phyloP scores from a whole-genome alignment of 2,113 vertebrate species.

The Fukomys damarensis region DNA sequence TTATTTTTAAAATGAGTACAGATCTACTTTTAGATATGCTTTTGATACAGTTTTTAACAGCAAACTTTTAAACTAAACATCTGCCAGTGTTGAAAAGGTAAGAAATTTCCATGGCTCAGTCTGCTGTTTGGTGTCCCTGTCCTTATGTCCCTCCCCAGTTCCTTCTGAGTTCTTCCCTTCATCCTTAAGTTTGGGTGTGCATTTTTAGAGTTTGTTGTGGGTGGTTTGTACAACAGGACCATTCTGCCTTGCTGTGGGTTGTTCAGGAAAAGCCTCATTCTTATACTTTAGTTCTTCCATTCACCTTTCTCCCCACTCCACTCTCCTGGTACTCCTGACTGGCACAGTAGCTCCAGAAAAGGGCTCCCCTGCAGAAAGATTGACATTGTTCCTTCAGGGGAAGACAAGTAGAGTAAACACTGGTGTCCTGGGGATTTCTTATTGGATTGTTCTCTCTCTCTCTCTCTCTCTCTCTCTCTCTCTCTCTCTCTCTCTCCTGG shows the following conservation, averaged over 20 bases:
- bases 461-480: too few relatives aligned
- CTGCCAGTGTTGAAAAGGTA: constrained; percentile 67
- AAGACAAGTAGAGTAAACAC: background rate
- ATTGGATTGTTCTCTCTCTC: background rate
- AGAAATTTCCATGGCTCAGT: background rate
- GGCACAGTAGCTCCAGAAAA: background rate
- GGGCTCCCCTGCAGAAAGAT: background rate
- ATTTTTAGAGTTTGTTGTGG: constrained; percentile 48
- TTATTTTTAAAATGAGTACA: constrained; percentile 83
- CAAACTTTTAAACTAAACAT: constrained; percentile 79
- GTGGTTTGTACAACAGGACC: constrained; percentile 58
- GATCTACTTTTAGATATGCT: constrained; percentile 81
- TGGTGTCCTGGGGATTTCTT: constrained; percentile 49
- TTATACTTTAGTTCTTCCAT: background rate
- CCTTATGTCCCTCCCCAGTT: background rate
- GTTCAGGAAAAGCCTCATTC: constrained; percentile 24
- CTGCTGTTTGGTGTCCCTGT: background rate
- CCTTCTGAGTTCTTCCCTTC: background rate
- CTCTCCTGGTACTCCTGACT: background rate
- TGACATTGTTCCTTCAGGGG: background rate
- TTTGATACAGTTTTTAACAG: constrained; percentile 78
- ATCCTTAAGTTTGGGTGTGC: constrained; percentile 19
- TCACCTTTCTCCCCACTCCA: too few relatives aligned
- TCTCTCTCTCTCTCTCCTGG: too few relatives aligned
- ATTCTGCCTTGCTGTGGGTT: constrained; percentile 57